Percentiles rank a stretch among this genome's conserved stretches.
phyloP scores from a whole-genome alignment of 2,888 invertebrate species.

The Gibbula magus region DNA sequence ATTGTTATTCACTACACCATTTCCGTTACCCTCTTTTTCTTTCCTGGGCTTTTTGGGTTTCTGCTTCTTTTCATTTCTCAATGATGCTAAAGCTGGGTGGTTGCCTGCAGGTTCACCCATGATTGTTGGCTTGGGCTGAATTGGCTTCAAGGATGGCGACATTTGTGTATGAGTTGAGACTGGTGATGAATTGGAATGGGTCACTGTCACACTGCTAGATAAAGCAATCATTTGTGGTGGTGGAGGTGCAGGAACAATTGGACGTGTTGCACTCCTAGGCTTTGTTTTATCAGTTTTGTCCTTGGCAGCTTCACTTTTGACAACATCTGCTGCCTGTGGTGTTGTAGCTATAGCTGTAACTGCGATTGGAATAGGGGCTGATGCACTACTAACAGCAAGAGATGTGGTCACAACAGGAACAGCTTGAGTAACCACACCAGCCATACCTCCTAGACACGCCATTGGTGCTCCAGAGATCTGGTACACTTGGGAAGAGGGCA shows the following conservation, averaged over 20 bases:
- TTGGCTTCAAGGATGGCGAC: slow-evolving; percentile 70
- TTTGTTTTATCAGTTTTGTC: slow-evolving; percentile 53
- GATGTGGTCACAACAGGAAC: slow-evolving; percentile 40
- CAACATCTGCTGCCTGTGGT: slow-evolving; percentile 26
- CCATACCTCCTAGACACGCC: slow-evolving; percentile 47
- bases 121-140: slow-evolving; percentile 74
- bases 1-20: slow-evolving; percentile 20
- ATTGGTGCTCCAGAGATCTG: slow-evolving; percentile 48
- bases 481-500: slow-evolving; percentile 42
- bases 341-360: slow-evolving; percentile 42
- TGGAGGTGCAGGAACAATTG: slow-evolving; percentile 70
- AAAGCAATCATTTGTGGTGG: slow-evolving; percentile 59
- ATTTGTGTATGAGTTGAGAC: slow-evolving; percentile 61
- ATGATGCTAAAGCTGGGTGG: slow-evolving; percentile 67
- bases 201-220: slow-evolving; percentile 54
- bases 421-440: slow-evolving; percentile 40
- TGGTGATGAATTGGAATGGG: slow-evolving; percentile 56
- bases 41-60: slow-evolving; percentile 72
- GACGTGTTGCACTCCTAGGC: slow-evolving; percentile 52
- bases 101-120: slow-evolving; percentile 70
- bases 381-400: slow-evolving; percentile 35
- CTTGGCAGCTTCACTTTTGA: slow-evolving; percentile 57
- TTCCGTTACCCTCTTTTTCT: slow-evolving; percentile 23
- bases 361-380: slow-evolving; percentile 43
- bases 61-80: slow-evolving; percentile 72